A percentile compares a stretch with the other conserved stretches of the same genome.
These are phyloP conservation scores for Protobothrops flavoviridis DNA, from an alignment of 2,113 vertebrate species.

Conservation along the genomic window DNA sequence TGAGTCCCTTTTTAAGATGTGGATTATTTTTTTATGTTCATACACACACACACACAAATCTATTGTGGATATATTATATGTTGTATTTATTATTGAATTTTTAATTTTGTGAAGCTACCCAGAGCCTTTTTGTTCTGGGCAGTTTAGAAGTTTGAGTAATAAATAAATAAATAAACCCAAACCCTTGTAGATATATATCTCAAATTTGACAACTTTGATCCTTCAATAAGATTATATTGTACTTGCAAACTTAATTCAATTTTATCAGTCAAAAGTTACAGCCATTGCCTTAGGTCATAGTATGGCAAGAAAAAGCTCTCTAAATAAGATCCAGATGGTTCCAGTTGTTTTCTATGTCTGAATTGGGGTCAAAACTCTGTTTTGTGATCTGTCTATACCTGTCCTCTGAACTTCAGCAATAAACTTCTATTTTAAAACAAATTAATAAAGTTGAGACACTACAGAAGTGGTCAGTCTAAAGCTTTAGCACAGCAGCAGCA, in stretches of 20 bases:
- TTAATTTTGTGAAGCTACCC: background rate
- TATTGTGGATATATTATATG: background rate
- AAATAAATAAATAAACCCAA: background rate
- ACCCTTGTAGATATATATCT: background rate
- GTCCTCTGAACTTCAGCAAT: background rate
- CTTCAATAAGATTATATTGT: background rate
- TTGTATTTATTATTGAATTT: background rate
- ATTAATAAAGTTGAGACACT: background rate
- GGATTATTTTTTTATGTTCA: background rate
- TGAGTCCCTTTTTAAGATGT: background rate
- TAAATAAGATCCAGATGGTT: background rate
- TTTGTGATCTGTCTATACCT: background rate
- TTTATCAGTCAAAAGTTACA: background rate
- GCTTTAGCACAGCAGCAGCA: background rate
- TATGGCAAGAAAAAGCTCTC: background rate
- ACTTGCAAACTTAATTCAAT: background rate
- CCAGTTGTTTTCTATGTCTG: background rate
- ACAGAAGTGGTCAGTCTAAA: background rate
- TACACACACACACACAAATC: background rate
- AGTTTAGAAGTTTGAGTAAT: background rate
- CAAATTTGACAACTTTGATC: background rate
- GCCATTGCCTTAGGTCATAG: background rate
- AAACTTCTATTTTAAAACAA: background rate
- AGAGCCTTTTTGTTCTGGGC: background rate
- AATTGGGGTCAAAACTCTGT: background rate